Evolutionary conservation across 2,888 invertebrate species (phyloP), one percentile per base, ranked within the genome.

Genomic region (Chrysodeixis includens): DNA sequence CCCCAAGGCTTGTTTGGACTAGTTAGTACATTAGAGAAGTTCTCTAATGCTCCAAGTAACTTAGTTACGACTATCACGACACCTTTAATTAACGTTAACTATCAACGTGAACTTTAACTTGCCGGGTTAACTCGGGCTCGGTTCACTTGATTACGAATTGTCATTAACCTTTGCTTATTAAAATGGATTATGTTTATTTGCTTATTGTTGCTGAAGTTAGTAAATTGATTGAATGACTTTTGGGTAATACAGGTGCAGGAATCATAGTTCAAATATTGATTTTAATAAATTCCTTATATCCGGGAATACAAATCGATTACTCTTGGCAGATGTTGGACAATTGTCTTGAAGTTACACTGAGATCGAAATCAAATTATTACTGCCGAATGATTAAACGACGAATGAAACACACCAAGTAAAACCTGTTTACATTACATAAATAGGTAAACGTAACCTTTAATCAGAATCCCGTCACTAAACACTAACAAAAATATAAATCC

Each of bases 1-100:
- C 78, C 74, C 78, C 35, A 14, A 53, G 73, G 74, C 63, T 20
- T 51, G 74, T 56, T 69, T 32, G 46, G 65, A 49, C 59, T 57
- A 56, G 69, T 66, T 46, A 69, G 9, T 26, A 65, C 62, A 78
- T 80, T 80, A 73, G 73, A 35, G 14, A 80, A 80, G 22, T 79
- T 78, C 9, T n/a, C 59, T 77, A 77, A 78, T 69, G 55, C 63
- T 35, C 40, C 59, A 54, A 49, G 56, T 51, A 69, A 68, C 62
- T 78, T 56, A 64, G 74, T 79, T 71, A 66, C 56, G 70, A 65
- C 58, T 71, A 56, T 72, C 68, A 54, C 52, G 65, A 74, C 78
- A 78, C 80, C 78, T 78, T 79, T 67, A 64, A 77, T 72, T 74
- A 79, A 49, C 53, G 70, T 30, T 57, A 67, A 62, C 72, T 74